Base-by-base conservation (phyloP, 1,140 invertebrate species). In the Tigriopus japonicus region DNA sequence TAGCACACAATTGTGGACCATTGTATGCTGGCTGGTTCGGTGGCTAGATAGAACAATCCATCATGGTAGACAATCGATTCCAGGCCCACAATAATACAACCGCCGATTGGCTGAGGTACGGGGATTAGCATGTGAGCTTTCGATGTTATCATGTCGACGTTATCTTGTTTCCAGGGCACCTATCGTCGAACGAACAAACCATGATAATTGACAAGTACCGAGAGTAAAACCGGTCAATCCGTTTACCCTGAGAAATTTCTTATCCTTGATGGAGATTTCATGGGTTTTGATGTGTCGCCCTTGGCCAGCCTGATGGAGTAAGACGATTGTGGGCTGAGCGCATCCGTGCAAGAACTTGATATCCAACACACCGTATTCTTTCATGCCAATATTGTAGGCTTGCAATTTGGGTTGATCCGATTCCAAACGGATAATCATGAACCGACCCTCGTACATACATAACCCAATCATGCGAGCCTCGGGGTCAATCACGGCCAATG, bases 61-160 rank as follows among this genome's bases (percentile, higher is more conserved):
- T 93, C 89, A 68, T 97, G 91, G 71, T 98, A 98, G 13, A 94
- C 82, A 70, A 98, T 94, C 15, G 89, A 93, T 70, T 98, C 93
- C 70, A n/a, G 88, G 0, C 94, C 95, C 71, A 98, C 88, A 28
- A 98, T 89, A 61, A 98, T 84, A 7, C 91, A 87, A 53, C 95
- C 95, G 67, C 87, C 83, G 66, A 93, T 80, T 23, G 93, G 93
- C 63, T 86, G 85, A 5, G 93, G 92, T 45, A 98, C 92, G 52
- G 90, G 86, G 65, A 98, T 96, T 0, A 98, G 78, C 76, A 97
- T 88, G 51, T 86, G 85, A 7, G 94, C 91, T 75, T 97, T 92
- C 53, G 87, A 87, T 72, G n/a, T n/a, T n/a, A n/a, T n/a, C n/a
- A n/a, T n/a, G n/a, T 98, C 94, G 6, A 98, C 92, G 76, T 97